Percentiles rank a stretch among this genome's conserved stretches.
Evolutionary conservation across 92 coral and sea anemone species (phyloP).

Genomic region (Scolanthus callimorphus): DNA sequence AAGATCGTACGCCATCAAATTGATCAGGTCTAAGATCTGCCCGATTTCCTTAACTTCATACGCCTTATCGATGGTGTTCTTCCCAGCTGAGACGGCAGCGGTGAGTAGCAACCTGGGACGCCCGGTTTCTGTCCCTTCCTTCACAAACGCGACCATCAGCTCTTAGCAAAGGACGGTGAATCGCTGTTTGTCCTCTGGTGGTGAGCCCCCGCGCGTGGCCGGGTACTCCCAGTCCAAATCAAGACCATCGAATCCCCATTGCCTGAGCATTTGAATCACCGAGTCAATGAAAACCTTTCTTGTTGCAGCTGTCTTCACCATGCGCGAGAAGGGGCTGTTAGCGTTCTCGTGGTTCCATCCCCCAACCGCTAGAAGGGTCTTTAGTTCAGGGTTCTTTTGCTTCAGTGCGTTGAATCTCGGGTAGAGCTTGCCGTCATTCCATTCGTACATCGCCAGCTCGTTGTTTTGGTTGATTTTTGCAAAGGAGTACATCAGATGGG

Average conservation of each 20-base stretch:
- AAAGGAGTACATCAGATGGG: constrained; percentile 82
- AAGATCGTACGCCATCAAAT: constrained; percentile 88
- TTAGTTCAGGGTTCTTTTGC: constrained; percentile 54
- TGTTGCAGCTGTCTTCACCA: constrained; percentile 52
- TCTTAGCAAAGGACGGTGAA: constrained; percentile 67
- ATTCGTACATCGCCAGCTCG: constrained; percentile 50
- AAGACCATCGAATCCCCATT: constrained; percentile 60
- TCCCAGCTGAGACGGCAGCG: constrained; percentile 67
- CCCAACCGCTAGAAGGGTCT: constrained; percentile 75
- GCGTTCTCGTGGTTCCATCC: constrained; percentile 84
- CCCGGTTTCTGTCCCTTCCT: constrained; percentile 42
- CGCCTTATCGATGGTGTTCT: constrained; percentile 30
- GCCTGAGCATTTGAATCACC: constrained; percentile 28
- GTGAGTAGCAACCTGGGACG: constrained; percentile 50
- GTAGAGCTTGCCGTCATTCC: constrained; percentile 74
- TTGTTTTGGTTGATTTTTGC: constrained; percentile 57
- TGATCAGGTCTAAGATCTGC: constrained; percentile 72
- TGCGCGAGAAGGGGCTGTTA: constrained; percentile 65
- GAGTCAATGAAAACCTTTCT: constrained; percentile 64
- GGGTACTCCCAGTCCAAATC: constrained; percentile 86
- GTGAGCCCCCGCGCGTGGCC: constrained; percentile 62
- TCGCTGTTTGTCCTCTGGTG: constrained; percentile 67
- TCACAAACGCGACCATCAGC: constrained; percentile 44
- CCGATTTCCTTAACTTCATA: constrained; percentile 68
- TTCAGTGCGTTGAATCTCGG: constrained; percentile 49